These are phyloP conservation scores for Platichthys flesus DNA, from an alignment of 2,113 vertebrate species.

Conservation along the genomic window DNA sequence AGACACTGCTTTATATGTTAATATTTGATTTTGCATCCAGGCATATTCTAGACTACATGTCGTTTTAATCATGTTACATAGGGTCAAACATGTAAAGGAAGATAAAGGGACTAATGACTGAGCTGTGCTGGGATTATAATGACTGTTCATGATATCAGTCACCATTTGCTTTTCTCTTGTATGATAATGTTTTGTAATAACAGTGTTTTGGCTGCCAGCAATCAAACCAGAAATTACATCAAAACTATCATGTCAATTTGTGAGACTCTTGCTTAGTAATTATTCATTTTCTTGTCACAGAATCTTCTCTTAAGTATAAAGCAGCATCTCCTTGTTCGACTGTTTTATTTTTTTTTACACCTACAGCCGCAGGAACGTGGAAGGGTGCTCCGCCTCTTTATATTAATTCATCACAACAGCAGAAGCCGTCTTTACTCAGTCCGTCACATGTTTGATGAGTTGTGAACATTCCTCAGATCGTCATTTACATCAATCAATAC, in stretches of 20 bases:
- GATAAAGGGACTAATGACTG: constrained; percentile 3
- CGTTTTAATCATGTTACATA: neutral
- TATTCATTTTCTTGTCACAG: neutral
- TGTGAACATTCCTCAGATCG: constrained; percentile 43
- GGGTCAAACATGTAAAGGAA: constrained; percentile 17
- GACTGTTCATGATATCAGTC: too few species aligned
- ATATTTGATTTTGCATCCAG: constrained; percentile 26
- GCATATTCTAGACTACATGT: constrained; percentile 15
- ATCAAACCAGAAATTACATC: too few species aligned
- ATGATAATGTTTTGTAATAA: too few species aligned
- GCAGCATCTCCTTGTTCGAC: neutral
- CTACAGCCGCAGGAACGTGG: neutral
- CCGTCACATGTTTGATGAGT: constrained; percentile 23
- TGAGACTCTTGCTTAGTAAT: neutral
- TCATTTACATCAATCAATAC: constrained; percentile 54
- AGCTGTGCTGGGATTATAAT: neutral
- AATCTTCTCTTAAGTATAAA: neutral
- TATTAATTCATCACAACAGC: neutral
- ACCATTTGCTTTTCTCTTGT: neutral
- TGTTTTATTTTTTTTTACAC: neutral
- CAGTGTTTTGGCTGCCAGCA: too few species aligned
- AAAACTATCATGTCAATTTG: neutral
- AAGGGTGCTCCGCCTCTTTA: neutral
- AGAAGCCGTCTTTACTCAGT: constrained; percentile 19
- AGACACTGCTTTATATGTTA: constrained; percentile 32